Base-by-base conservation (phyloP, 2,888 invertebrate species). In the Acrobasis consociella region DNA sequence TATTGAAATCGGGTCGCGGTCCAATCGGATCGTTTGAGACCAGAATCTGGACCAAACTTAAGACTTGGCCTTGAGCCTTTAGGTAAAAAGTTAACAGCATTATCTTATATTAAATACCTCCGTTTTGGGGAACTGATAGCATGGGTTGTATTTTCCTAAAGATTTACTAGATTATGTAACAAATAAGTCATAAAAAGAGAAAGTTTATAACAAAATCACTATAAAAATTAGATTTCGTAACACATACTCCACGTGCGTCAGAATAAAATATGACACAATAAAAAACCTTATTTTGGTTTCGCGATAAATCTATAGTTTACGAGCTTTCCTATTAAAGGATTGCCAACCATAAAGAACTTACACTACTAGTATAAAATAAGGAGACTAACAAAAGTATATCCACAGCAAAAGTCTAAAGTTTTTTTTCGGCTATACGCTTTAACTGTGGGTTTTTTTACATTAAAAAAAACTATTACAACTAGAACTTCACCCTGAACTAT, bases 281-380 rank as follows among this genome's bases (percentile, higher is more conserved):
- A 61, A 61, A 52, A 53, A 61, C 51, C 38, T 52, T 61, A 62
- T 64, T 63, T 64, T 63, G 61, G 61, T 67, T 67, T 58, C 55
- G 64, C 63, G 62, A 65, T 65, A 64, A 67, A 64, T 64, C 59
- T 58, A 13, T 17, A 49, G 62, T 66, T 65, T 65, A 67, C 64
- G 67, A 60, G 11, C 46, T 58, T 56, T 37, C 53, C 31, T 52
- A 38, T 42, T 46, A 61, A 37, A 53, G 56, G 64, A 60, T 64
- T 60, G 62, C 58, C 52, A 37, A 58, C 50, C 52, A 53, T 52
- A 49, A 58, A 64, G 49, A 52, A 13, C 53, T 53, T 61, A 58
- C 10, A 22, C 39, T 22, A 46, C 17, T 42, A 13, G n/a, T 22
- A 46, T 46, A 46, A 46, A 46, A 11, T 46, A 46, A 5, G n/a